Conservation (phyloP, 2,797 vertebrate genomes). For the Staurois parvus region DNA sequence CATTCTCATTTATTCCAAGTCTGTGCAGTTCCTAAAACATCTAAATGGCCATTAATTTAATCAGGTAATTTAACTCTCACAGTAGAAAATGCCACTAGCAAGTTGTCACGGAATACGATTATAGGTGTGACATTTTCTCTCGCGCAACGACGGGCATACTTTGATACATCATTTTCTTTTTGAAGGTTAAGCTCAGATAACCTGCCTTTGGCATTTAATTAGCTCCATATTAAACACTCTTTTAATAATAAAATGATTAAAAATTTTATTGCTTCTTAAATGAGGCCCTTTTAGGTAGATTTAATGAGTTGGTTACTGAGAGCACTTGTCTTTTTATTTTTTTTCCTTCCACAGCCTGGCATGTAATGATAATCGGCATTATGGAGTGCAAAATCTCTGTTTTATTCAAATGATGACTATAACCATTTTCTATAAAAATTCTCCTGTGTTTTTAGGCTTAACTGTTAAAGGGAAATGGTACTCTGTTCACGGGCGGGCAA, state of each 20-base stretch:
- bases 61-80: conserved; percentile 94
- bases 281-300: conserved; percentile 96
- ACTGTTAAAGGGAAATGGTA: conserved; percentile 57
- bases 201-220: conserved; percentile 99
- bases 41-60: conserved; percentile 99
- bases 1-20: conserved; percentile 86
- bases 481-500: too few species aligned
- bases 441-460: conserved; percentile 82
- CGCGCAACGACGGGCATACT: conserved; percentile 96
- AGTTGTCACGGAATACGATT: conserved; percentile 93
- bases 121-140: conserved; percentile 99
- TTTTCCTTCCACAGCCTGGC: conserved; percentile 78
- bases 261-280: conserved; percentile 99
- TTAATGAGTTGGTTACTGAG: conserved; percentile 92
- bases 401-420: conserved; percentile 93
- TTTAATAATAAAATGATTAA: conserved; percentile 99
- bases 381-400: conserved; percentile 90
- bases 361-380: conserved; percentile 93
- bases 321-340: conserved; percentile 87
- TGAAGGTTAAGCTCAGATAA: conserved; percentile 99
- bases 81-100: conserved; percentile 89
- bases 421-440: conserved; percentile 90
- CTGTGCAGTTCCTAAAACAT: conserved; percentile 92
- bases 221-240: conserved; percentile 99
- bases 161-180: conserved; percentile 99